Percentiles rank a stretch among this genome's conserved stretches.
These are phyloP conservation scores for Hemitrygon akajei DNA, from an alignment of 2,797 vertebrate genomes.

Conservation along the genomic window DNA sequence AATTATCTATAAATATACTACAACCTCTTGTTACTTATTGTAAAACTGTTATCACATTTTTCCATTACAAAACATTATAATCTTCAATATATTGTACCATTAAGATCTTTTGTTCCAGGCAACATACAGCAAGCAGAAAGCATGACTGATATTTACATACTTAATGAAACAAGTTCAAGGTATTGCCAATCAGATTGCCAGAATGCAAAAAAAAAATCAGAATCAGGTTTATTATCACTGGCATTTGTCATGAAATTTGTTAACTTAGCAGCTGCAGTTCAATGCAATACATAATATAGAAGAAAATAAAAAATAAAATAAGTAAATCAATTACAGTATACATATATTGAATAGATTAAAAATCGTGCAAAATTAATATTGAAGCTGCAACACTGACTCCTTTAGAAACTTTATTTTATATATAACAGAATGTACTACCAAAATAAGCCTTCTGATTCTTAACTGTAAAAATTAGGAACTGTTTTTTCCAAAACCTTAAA, in stretches of 20 bases:
- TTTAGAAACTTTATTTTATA: not conserved
- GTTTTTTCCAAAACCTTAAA: not conserved
- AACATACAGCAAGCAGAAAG: not conserved
- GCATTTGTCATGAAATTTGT: no score
- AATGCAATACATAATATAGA: no score
- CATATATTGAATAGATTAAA: no score
- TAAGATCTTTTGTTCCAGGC: not conserved
- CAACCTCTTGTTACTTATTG: not conserved
- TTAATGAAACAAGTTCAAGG: not conserved
- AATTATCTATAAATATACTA: not conserved
- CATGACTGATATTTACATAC: not conserved
- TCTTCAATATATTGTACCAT: not conserved
- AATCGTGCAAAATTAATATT: not conserved
- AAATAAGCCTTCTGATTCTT: not conserved
- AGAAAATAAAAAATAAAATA: no score
- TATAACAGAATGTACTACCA: not conserved
- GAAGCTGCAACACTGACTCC: not conserved
- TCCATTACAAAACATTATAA: not conserved
- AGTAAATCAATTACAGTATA: no score
- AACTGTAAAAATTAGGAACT: not conserved
- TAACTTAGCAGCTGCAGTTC: no score
- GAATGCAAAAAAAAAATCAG: not conserved
- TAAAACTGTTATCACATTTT: not conserved
- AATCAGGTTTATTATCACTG: no score
- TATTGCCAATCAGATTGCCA: not conserved